Evolutionary conservation across 1,140 invertebrate species (phyloP).

Genomic region (Proctacanthus coquilletti): DNA sequence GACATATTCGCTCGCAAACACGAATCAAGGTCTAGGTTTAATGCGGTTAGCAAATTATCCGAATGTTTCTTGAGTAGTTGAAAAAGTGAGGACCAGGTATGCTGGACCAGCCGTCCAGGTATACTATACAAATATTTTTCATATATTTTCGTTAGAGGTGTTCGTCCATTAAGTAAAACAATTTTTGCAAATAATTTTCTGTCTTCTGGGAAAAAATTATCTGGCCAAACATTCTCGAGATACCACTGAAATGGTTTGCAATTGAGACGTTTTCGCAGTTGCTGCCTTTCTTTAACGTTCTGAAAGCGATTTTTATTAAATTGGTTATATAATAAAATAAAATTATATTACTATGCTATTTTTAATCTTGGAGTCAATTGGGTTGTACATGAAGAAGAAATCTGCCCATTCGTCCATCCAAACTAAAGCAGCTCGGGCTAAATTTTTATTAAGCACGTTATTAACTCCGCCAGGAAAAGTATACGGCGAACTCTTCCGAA

Average conservation of each 20-base stretch:
- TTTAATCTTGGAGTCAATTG: slow-evolving; percentile 46
- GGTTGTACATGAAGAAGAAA: slow-evolving; percentile 54
- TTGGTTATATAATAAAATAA: slow-evolving; percentile 6
- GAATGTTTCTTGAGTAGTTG: slow-evolving; percentile 14
- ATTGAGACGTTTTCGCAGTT: slow-evolving; percentile 57
- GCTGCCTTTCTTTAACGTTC: slow-evolving; percentile 52
- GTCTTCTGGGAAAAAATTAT: slow-evolving; percentile 77
- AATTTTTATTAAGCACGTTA: slow-evolving; percentile 70
- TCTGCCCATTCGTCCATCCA: slow-evolving; percentile 93
- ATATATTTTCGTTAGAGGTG: slow-evolving; percentile 19
- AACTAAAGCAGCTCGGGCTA: slow-evolving; percentile 73
- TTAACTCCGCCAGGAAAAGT: slow-evolving; percentile 78
- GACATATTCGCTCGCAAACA: slow-evolving; percentile 15
- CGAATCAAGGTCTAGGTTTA: slow-evolving; percentile 20
- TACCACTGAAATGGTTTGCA: slow-evolving; percentile 94
- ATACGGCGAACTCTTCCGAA: slow-evolving; percentile 85
- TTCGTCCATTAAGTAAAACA: slow-evolving; percentile 28
- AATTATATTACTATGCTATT: slow-evolving; percentile 19
- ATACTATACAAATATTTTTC: slow-evolving; percentile 21
- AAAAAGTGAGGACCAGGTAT: slow-evolving; percentile 22
- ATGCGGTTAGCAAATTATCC: slow-evolving; percentile 16
- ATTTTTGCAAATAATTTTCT: slow-evolving; percentile 71
- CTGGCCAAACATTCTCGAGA: slow-evolving; percentile 77
- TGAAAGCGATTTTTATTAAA: slow-evolving; percentile 27
- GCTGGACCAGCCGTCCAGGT: slow-evolving; percentile 14